phyloP scores from a whole-genome alignment of 2,888 invertebrate species.

The Apotomis turbidana region DNA sequence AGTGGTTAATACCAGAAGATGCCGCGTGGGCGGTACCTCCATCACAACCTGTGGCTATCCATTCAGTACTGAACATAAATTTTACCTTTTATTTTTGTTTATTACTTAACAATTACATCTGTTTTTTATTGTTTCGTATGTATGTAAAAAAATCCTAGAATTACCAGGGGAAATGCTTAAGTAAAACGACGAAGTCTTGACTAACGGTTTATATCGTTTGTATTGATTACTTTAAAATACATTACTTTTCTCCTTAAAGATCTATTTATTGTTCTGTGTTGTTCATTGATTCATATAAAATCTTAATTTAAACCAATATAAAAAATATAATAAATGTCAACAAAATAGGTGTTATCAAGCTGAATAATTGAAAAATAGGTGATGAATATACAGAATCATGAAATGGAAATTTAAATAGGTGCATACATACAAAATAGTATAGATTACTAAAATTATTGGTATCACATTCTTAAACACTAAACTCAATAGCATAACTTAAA shows the following conservation, averaged over 20 bases:
- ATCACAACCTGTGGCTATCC: no score
- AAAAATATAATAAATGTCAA: conserved; percentile 65
- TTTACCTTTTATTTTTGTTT: no score
- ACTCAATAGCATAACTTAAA: conserved; percentile 73
- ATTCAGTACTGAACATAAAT: no score
- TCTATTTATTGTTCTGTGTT: conserved; percentile 74
- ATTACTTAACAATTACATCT: no score
- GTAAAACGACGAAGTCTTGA: conserved; percentile 55
- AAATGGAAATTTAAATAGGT: conserved; percentile 64
- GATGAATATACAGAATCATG: conserved; percentile 64
- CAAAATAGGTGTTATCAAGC: conserved; percentile 47
- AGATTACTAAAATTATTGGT: conserved; percentile 79
- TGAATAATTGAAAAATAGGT: conserved; percentile 51
- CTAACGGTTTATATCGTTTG: conserved; percentile 74
- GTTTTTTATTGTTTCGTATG: no score
- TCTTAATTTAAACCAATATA: conserved; percentile 47
- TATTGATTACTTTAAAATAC: conserved; percentile 55
- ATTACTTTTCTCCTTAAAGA: conserved; percentile 67
- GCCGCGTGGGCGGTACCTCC: no score
- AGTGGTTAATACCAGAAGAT: no score
- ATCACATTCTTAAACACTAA: conserved; percentile 80
- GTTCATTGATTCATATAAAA: conserved; percentile 56
- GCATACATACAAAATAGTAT: conserved; percentile 65
- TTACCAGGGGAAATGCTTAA: neutral
- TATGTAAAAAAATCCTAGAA: no score